These are phyloP conservation scores for Nesidiocoris tenuis DNA, from an alignment of 2,888 invertebrate species.

Conservation along the genomic window DNA sequence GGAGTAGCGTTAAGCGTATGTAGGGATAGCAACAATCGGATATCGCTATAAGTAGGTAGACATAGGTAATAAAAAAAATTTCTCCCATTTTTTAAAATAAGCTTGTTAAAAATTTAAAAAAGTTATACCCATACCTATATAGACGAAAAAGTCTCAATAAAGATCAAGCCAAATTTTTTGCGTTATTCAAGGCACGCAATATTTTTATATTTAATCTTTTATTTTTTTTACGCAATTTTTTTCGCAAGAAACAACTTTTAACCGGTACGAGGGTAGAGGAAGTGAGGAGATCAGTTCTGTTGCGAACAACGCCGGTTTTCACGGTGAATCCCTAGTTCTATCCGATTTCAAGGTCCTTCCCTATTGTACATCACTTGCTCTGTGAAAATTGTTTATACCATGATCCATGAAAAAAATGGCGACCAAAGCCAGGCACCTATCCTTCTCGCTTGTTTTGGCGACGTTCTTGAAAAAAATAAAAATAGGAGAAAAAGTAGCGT, in stretches of 20 bases:
- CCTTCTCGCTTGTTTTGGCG: not conserved
- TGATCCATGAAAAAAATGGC: slow-evolving; percentile 22
- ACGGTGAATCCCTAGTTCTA: slow-evolving; percentile 24
- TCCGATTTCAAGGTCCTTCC: slow-evolving; percentile 1
- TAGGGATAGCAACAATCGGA: too few relatives aligned
- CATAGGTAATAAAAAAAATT: too few relatives aligned
- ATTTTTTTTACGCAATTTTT: not conserved
- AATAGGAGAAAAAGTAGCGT: not conserved
- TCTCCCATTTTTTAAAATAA: too few relatives aligned
- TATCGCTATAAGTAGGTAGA: too few relatives aligned
- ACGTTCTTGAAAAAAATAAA: not conserved
- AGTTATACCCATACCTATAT: too few relatives aligned
- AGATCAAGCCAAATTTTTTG: too few relatives aligned
- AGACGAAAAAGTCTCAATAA: too few relatives aligned
- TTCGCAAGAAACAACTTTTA: not conserved
- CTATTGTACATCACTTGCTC: slow-evolving; percentile 8
- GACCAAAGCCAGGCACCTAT: not conserved
- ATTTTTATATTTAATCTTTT: not conserved
- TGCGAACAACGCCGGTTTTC: not conserved
- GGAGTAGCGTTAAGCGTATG: too few relatives aligned
- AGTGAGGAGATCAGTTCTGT: not conserved
- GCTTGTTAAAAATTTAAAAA: too few relatives aligned
- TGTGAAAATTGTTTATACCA: slow-evolving; percentile 37
- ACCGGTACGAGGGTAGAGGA: not conserved
- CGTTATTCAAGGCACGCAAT: too few relatives aligned